These are phyloP conservation scores for Athene cunicularia DNA, from an alignment of 2,113 vertebrate genomes.

Conservation along the genomic window DNA sequence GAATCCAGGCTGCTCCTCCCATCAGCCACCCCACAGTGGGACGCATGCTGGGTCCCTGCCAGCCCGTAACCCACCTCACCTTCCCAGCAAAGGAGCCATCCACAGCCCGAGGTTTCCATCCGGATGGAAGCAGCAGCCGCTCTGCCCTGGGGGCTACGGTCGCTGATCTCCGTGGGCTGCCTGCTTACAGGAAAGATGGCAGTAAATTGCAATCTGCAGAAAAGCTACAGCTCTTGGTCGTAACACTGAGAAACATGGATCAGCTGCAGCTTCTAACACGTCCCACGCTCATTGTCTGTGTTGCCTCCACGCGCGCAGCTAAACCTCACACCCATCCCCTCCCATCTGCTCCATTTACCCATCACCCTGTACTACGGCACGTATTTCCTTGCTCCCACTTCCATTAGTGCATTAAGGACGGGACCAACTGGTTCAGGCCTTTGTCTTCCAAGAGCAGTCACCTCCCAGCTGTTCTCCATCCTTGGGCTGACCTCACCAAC, in stretches of 20 bases:
- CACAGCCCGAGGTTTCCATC: accelerated
- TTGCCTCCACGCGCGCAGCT: background rate
- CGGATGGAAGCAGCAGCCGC: background rate
- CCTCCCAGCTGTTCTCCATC: background rate
- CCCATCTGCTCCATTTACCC: background rate
- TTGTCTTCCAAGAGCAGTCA: background rate
- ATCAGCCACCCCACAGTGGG: background rate
- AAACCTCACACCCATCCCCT: background rate
- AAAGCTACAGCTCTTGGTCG: background rate
- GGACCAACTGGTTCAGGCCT: no score
- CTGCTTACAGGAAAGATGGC: background rate
- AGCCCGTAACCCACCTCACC: background rate
- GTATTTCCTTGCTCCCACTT: background rate
- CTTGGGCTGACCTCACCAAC: background rate
- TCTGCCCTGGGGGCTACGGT: background rate
- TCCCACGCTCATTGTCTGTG: background rate
- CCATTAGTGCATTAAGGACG: background rate
- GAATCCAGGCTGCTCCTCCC: background rate
- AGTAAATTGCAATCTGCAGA: background rate
- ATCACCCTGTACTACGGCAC: accelerated
- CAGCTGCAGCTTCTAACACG: background rate
- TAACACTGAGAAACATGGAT: background rate
- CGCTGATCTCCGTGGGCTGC: background rate
- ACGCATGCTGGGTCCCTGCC: background rate
- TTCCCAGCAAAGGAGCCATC: accelerated